These are phyloP conservation scores for Dipus sagitta DNA, from an alignment of 2,797 vertebrate genomes.

Conservation along the genomic window DNA sequence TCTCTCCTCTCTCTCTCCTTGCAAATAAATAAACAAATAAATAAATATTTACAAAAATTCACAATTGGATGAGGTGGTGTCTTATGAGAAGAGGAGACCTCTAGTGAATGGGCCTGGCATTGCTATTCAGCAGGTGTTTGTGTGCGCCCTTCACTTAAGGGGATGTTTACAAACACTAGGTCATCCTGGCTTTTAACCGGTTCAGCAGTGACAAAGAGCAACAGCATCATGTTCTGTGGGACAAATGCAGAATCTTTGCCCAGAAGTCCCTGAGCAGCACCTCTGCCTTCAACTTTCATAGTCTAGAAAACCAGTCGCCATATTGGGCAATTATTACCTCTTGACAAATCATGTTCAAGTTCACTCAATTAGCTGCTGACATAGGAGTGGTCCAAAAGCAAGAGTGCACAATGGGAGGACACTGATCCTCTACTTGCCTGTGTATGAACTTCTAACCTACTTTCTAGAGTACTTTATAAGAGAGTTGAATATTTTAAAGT, in stretches of 20 bases:
- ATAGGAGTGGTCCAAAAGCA: not conserved
- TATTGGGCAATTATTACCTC: not conserved
- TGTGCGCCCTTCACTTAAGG: not conserved
- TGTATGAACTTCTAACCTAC: slow-evolving; percentile 8
- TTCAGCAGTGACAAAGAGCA: not conserved
- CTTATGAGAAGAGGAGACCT: not conserved
- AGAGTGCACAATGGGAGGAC: not conserved
- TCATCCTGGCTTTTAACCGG: slow-evolving; percentile 2
- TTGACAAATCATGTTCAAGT: not conserved
- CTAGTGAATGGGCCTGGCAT: not conserved
- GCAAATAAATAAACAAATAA: too few species aligned
- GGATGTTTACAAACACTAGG: not conserved
- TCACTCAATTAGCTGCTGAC: not conserved
- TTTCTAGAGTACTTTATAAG: not conserved
- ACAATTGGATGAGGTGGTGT: accelerated
- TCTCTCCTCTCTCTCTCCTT: too few species aligned
- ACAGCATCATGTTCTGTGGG: not conserved
- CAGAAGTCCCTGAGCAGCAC: not conserved
- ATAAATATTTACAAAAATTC: too few species aligned
- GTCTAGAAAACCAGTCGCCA: not conserved
- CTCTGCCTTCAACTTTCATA: not conserved
- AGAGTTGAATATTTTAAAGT: not conserved
- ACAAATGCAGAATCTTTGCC: not conserved
- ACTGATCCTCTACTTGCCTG: not conserved
- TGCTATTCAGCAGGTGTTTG: not conserved